Conservation (phyloP, 2,113 vertebrate species). For the Hoplias malabaricus region DNA sequence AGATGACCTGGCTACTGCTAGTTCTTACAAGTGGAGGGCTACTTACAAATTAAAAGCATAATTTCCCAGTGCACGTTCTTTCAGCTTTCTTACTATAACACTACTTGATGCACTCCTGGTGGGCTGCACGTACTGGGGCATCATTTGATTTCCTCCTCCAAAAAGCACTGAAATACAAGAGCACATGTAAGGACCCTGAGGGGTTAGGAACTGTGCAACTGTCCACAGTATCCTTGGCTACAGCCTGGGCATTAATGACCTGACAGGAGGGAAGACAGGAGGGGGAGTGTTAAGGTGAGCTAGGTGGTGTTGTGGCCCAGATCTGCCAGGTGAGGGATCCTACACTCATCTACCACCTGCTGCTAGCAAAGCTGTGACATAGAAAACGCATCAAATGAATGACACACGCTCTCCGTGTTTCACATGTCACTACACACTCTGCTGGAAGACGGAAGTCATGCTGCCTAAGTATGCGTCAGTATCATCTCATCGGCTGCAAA, state of each 20-base stretch:
- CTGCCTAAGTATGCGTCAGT: not conserved
- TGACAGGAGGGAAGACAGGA: slow-evolving; percentile 16
- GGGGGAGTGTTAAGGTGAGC: slow-evolving; percentile 37
- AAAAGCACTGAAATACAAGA: not conserved
- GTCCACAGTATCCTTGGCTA: slow-evolving; percentile 4
- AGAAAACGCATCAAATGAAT: not conserved
- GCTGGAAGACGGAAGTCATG: not conserved
- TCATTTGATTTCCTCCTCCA: not conserved
- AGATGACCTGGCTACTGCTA: too few species aligned
- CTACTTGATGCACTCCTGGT: too few species aligned
- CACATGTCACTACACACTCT: too few species aligned
- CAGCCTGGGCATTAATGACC: slow-evolving; percentile 12
- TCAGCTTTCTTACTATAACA: too few species aligned
- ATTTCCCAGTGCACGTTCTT: too few species aligned
- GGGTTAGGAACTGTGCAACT: not conserved
- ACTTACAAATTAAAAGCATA: too few species aligned
- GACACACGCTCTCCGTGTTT: not conserved
- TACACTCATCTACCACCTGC: not conserved
- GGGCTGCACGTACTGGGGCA: not conserved
- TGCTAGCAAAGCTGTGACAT: not conserved
- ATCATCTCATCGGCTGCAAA: not conserved
- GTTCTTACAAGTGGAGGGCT: too few species aligned
- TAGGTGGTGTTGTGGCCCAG: slow-evolving; percentile 13
- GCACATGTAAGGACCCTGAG: slow-evolving; percentile 35
- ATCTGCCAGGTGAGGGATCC: slow-evolving; percentile 37